These are phyloP conservation scores for Megaceryle torquata DNA, from an alignment of 2,113 vertebrate genomes.

Conservation along the genomic window DNA sequence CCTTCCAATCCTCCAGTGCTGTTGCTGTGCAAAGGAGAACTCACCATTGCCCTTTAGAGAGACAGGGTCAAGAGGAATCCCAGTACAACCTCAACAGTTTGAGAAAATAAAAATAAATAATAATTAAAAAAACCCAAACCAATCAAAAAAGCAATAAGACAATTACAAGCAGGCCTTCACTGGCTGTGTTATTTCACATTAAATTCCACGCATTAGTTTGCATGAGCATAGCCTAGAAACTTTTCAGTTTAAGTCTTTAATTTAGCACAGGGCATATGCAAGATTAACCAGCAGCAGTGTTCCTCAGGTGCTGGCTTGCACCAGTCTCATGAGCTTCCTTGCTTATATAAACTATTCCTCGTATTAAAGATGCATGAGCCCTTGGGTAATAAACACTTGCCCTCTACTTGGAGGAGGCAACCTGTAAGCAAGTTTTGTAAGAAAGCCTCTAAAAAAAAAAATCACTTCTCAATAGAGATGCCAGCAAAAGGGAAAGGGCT, in stretches of 20 bases:
- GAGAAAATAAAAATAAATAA: not conserved
- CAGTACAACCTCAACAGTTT: not conserved
- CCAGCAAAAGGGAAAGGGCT: not conserved
- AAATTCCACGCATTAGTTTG: not conserved
- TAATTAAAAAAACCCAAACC: not conserved
- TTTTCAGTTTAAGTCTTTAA: not conserved
- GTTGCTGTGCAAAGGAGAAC: not conserved
- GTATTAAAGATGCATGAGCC: not conserved
- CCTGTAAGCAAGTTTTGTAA: not conserved
- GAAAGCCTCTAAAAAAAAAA: not conserved
- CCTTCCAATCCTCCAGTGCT: not conserved
- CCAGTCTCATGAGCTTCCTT: rapidly evolving
- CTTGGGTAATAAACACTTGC: not conserved
- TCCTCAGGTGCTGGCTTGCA: not conserved
- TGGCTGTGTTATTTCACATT: not conserved
- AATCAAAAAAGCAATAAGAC: not conserved
- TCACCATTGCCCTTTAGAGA: not conserved
- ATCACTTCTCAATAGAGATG: not conserved
- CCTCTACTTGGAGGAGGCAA: not conserved
- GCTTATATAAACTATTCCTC: not conserved
- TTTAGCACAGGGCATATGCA: not conserved
- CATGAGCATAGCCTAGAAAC: not conserved
- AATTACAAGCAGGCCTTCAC: not conserved
- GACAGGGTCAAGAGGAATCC: not conserved
- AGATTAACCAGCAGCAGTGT: not conserved